Conservation (phyloP, 92 coral and sea anemone genomes). For the Actinernus sp. region DNA sequence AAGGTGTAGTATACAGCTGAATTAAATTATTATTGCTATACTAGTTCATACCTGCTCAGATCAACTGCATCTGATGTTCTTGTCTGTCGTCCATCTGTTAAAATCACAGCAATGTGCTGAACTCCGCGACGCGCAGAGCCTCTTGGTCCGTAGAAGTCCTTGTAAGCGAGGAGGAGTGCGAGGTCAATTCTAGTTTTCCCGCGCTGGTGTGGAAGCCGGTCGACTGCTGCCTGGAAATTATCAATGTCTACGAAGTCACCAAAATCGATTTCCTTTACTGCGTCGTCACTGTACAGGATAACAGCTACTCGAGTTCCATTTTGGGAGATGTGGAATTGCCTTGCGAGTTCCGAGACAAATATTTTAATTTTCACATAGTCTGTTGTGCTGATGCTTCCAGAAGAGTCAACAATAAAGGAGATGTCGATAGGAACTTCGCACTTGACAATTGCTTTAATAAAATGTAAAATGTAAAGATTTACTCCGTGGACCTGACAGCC, state of each 20-base stretch:
- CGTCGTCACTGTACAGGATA: constrained; percentile 68
- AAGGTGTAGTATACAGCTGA: no score
- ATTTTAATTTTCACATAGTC: constrained; percentile 24
- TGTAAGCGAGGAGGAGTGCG: constrained; percentile 56
- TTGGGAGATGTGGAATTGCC: constrained; percentile 65
- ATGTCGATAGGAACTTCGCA: constrained; percentile 35
- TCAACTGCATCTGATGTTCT: constrained; percentile 27
- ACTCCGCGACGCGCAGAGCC: constrained; percentile 67
- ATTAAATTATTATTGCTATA: no score
- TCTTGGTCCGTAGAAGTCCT: constrained; percentile 52
- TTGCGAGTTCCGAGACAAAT: constrained; percentile 64
- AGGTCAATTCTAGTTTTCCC: constrained; percentile 68
- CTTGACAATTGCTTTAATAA: constrained; percentile 23
- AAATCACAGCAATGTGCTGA: constrained; percentile 65
- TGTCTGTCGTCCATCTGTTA: constrained; percentile 76
- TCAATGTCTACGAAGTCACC: constrained; percentile 30
- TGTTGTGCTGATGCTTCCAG: constrained; percentile 49
- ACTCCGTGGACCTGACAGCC: no score
- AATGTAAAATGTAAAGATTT: no score
- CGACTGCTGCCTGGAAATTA: constrained; percentile 57
- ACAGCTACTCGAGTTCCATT: constrained; percentile 80
- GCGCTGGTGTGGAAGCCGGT: constrained; percentile 55
- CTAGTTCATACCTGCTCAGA: constrained; percentile 32
- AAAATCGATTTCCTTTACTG: constrained; percentile 43
- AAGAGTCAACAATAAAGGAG: constrained; percentile 52